These are phyloP conservation scores for Pao palembangensis DNA, from an alignment of 2,113 vertebrate genomes.

Conservation along the genomic window DNA sequence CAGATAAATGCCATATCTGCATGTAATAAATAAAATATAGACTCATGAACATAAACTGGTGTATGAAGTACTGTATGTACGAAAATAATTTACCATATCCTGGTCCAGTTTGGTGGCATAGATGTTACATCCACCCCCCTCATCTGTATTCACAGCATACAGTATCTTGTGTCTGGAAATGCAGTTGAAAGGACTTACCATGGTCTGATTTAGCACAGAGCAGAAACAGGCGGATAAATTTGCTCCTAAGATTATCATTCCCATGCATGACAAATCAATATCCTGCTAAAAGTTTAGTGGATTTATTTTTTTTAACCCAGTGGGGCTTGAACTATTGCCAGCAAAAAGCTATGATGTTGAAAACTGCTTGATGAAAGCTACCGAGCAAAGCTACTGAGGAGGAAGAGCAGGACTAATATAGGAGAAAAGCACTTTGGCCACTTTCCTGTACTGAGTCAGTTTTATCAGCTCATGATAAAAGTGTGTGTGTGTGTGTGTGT, in stretches of 20 bases:
- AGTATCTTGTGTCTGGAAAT: conserved; percentile 31
- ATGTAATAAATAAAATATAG: too few relatives aligned
- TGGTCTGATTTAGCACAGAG: conserved; percentile 48
- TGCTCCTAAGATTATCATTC: conserved; percentile 38
- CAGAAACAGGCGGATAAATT: conserved; percentile 48
- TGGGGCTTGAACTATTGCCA: conserved; percentile 32
- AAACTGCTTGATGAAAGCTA: conserved; percentile 11
- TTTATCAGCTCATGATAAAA: background rate
- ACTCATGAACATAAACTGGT: too few relatives aligned
- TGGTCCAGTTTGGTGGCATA: conserved; percentile 14
- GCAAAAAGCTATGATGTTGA: conserved; percentile 11
- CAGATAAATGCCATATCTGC: too few relatives aligned
- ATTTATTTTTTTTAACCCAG: conserved; percentile 4
- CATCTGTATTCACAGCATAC: conserved; percentile 53
- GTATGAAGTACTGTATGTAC: too few relatives aligned
- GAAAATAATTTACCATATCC: too few relatives aligned
- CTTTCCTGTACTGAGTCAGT: background rate
- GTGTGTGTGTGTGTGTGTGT: too few relatives aligned
- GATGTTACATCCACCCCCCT: conserved; percentile 3
- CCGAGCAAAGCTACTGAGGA: background rate
- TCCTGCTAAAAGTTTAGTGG: conserved; percentile 35
- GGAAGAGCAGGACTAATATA: background rate
- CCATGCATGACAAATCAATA: conserved; percentile 60
- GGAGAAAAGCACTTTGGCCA: conserved; percentile 6
- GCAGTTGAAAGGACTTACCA: conserved; percentile 42